Conservation (phyloP, 2,797 vertebrate species). For the Epinephelus coioides region DNA sequence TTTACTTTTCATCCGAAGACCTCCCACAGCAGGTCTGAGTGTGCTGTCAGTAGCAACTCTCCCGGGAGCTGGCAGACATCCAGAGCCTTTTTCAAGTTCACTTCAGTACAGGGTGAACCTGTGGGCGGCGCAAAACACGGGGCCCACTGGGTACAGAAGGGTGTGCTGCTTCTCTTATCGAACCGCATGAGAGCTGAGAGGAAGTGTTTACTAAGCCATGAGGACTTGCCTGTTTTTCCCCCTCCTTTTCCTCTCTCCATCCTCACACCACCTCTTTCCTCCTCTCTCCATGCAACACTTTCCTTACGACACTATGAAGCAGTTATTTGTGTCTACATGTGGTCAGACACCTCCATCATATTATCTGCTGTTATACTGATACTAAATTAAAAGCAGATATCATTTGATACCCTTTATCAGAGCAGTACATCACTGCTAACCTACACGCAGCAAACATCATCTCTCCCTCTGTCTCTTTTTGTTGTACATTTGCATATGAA, state of each 20-base stretch:
- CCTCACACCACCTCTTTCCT: neutral
- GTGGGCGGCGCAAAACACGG: constrained; percentile 1
- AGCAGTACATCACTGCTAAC: neutral
- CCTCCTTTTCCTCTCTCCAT: neutral
- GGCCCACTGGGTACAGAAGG: neutral
- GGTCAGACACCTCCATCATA: neutral
- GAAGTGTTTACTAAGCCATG: neutral
- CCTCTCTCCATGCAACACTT: neutral
- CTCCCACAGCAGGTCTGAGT: constrained; percentile 31
- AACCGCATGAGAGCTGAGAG: neutral
- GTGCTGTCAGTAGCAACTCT: constrained; percentile 31
- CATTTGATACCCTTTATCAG: neutral
- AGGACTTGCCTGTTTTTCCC: neutral
- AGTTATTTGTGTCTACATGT: neutral
- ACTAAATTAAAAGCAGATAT: neutral
- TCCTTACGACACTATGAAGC: neutral
- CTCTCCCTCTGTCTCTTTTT: neutral
- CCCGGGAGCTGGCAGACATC: constrained; percentile 40
- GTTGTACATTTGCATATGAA: constrained; percentile 7
- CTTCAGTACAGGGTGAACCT: constrained; percentile 25
- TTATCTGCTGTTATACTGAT: neutral
- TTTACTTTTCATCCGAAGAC: constrained; percentile 35
- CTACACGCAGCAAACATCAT: neutral
- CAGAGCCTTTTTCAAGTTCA: constrained; percentile 45
- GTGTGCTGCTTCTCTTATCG: neutral